phyloP scores from a whole-genome alignment of 2,797 vertebrate species.

The Choloepus didactylus region DNA sequence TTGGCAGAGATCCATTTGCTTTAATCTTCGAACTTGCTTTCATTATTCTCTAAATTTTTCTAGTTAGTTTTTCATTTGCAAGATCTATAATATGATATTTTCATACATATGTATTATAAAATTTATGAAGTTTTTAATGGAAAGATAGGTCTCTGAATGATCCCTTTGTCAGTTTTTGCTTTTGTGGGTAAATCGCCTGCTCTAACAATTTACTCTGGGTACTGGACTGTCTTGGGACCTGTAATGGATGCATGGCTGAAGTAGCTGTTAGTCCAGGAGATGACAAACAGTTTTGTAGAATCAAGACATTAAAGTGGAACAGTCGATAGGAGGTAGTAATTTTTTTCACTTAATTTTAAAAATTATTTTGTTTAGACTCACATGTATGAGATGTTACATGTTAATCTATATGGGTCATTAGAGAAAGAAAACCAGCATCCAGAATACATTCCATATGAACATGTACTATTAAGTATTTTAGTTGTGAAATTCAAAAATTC shows the following conservation, averaged over 20 bases:
- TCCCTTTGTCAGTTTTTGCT: conserved; percentile 16
- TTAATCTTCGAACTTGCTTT: neutral
- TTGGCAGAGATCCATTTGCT: neutral
- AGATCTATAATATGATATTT: neutral
- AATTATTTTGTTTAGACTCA: neutral
- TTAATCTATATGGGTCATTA: neutral
- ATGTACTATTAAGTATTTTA: neutral
- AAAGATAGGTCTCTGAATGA: conserved; percentile 29
- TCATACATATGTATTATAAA: neutral
- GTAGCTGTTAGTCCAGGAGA: neutral
- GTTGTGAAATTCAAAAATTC: neutral
- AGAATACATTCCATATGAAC: neutral
- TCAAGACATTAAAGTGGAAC: neutral
- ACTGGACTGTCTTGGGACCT: neutral
- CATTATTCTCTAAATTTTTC: neutral
- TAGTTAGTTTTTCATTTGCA: neutral
- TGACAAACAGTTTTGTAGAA: neutral
- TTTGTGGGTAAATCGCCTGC: conserved; percentile 9
- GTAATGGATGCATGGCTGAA: neutral
- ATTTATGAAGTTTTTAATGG: neutral
- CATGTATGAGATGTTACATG: neutral
- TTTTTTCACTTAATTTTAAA: conserved; percentile 29
- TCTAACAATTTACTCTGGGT: neutral
- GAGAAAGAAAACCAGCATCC: neutral
- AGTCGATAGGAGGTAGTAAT: neutral